Evolutionary conservation across 2,797 vertebrate species (phyloP).

Genomic region (Paedocypris micromegethes): DNA sequence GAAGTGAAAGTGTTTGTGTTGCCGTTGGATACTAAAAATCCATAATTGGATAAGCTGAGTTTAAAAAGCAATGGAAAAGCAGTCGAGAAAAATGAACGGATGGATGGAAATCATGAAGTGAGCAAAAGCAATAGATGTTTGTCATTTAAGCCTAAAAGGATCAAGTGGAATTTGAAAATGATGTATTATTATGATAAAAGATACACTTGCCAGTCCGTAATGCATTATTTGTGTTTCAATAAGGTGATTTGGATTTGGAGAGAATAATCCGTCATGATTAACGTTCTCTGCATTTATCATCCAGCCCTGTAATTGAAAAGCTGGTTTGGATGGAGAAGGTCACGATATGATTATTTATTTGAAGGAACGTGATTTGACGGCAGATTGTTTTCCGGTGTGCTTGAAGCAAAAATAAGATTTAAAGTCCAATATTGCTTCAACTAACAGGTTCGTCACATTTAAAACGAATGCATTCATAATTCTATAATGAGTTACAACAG

Average conservation of each 20-base stretch:
- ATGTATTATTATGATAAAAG: background rate
- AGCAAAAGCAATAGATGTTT: too few relatives aligned
- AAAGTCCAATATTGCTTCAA: too few relatives aligned
- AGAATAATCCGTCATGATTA: background rate
- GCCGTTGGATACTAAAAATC: too few relatives aligned
- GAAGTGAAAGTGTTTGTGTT: too few relatives aligned
- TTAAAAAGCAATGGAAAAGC: too few relatives aligned
- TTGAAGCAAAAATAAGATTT: background rate
- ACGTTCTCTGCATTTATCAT: conserved; percentile 5
- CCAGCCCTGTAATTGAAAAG: background rate
- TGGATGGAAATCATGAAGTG: too few relatives aligned
- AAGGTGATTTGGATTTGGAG: background rate
- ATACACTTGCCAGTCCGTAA: background rate
- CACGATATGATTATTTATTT: background rate
- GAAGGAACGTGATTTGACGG: background rate
- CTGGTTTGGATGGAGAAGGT: conserved; percentile 5
- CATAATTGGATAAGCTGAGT: too few relatives aligned
- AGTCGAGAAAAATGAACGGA: too few relatives aligned
- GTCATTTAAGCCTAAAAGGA: too few relatives aligned
- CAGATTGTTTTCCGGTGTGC: conserved; percentile 4
- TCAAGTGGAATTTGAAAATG: background rate
- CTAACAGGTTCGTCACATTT: too few relatives aligned
- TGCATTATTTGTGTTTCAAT: conserved; percentile 1
- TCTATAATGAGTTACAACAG: too few relatives aligned
- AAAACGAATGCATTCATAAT: too few relatives aligned